These are phyloP conservation scores for Apogon talboti DNA, from an alignment of 2,797 vertebrate species.

Conservation along the genomic window DNA sequence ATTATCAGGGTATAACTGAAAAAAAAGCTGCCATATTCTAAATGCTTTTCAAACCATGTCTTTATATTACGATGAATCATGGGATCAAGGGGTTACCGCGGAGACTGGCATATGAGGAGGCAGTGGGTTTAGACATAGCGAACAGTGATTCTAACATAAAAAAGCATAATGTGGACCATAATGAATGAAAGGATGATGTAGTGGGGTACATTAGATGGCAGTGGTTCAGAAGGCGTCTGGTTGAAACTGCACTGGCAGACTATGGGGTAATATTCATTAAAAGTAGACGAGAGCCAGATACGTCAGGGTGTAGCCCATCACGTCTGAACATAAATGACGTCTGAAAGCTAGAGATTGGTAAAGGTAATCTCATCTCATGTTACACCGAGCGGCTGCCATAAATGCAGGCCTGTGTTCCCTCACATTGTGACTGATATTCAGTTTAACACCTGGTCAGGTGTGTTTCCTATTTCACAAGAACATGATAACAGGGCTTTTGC, in stretches of 20 bases:
- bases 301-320: conserved; percentile 37
- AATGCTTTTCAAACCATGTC: conserved; percentile 13
- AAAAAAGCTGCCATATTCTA: neutral
- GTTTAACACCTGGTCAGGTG: conserved; percentile 62
- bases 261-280: conserved; percentile 48
- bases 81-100: neutral
- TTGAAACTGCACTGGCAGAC: conserved; percentile 25
- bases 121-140: neutral
- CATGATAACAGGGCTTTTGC: conserved; percentile 47
- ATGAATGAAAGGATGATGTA: conserved; percentile 45
- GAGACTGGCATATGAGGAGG: neutral
- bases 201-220: conserved; percentile 24
- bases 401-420: conserved; percentile 37
- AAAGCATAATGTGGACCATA: conserved; percentile 5
- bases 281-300: conserved; percentile 66
- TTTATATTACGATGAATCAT: too few species aligned
- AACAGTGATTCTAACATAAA: conserved; percentile 27
- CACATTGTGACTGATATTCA: conserved; percentile 30
- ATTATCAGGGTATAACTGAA: neutral
- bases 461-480: conserved; percentile 46
- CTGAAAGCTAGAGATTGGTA: conserved; percentile 33
- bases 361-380: conserved; percentile 33
- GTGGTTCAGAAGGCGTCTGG: conserved; percentile 25
- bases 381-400: conserved; percentile 28
- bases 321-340: conserved; percentile 29